Conservation (phyloP, 2,113 vertebrate species). For the Laticauda laticaudata region DNA sequence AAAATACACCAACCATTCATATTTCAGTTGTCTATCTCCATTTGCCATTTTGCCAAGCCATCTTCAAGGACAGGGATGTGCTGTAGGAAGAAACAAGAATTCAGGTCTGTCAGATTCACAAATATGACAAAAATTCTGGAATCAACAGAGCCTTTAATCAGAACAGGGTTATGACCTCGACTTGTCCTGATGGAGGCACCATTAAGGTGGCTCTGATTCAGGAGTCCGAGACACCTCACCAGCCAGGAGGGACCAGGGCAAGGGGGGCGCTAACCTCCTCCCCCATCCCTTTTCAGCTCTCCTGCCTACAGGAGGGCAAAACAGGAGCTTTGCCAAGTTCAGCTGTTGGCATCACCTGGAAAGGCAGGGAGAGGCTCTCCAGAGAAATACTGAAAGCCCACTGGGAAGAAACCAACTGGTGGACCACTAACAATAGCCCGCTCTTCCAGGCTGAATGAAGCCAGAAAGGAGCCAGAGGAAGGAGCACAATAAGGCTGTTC, state of each 20-base stretch:
- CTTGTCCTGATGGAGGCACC: neutral
- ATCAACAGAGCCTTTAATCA: neutral
- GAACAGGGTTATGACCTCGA: neutral
- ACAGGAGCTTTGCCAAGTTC: neutral
- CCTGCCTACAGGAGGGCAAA: neutral
- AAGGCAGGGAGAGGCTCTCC: neutral
- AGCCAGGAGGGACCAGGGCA: neutral
- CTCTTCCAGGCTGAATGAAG: neutral
- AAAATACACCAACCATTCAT: neutral
- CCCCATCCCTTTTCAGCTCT: neutral
- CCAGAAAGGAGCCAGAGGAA: neutral
- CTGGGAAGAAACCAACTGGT: neutral
- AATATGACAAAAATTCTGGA: neutral
- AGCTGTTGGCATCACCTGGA: neutral
- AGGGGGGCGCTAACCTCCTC: neutral
- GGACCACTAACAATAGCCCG: neutral
- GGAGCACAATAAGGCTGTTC: no score
- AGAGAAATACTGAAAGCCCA: neutral
- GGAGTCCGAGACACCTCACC: neutral
- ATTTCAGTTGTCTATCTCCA: neutral
- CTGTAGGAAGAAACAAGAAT: neutral
- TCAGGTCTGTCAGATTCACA: neutral
- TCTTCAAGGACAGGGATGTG: neutral
- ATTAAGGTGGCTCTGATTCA: neutral
- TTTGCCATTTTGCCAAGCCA: neutral